Conservation (phyloP, 1,140 invertebrate genomes). For the Pogonus chalceus region DNA sequence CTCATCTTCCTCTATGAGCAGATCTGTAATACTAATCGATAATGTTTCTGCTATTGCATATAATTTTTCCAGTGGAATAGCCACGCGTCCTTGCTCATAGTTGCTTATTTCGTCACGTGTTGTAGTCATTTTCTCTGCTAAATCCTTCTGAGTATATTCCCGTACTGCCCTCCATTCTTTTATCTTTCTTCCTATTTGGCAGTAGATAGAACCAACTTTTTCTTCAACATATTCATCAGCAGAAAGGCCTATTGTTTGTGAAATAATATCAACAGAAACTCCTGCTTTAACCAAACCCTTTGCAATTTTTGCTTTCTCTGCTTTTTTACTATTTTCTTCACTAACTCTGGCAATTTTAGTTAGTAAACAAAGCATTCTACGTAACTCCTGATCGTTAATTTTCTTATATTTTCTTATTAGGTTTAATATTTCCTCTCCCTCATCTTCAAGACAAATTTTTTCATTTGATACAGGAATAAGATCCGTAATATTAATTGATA, state of each 20-base stretch:
- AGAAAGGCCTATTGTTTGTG: slow-evolving; percentile 18
- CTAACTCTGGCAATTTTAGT: too few relatives aligned
- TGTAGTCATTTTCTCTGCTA: slow-evolving; percentile 17
- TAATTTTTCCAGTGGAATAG: slow-evolving; percentile 15
- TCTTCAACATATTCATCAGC: too few relatives aligned
- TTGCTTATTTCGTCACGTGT: slow-evolving; percentile 17
- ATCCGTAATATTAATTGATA: slow-evolving; percentile 4
- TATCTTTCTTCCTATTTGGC: slow-evolving; percentile 15
- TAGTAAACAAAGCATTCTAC: too few relatives aligned
- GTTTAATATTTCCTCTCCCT: slow-evolving; percentile 6
- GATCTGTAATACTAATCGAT: slow-evolving; percentile 22
- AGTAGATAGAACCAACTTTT: too few relatives aligned
- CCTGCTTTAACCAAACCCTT: too few relatives aligned
- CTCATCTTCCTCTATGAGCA: slow-evolving; percentile 12
- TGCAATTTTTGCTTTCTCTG: too few relatives aligned
- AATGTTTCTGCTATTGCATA: slow-evolving; percentile 19
- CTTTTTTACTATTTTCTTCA: too few relatives aligned
- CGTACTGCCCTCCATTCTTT: slow-evolving; percentile 16
- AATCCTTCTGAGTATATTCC: too few relatives aligned
- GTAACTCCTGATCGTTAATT: too few relatives aligned
- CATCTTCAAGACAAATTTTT: too few relatives aligned
- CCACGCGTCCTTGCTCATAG: slow-evolving; percentile 15
- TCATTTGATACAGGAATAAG: slow-evolving; percentile 3
- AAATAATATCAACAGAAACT: too few relatives aligned
- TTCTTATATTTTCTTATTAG: slow-evolving; percentile 7